Evolutionary conservation across 1,140 invertebrate genomes (phyloP), one percentile per base, ranked within the genome.

Genomic region (Ceratosolen fusciceps): DNA sequence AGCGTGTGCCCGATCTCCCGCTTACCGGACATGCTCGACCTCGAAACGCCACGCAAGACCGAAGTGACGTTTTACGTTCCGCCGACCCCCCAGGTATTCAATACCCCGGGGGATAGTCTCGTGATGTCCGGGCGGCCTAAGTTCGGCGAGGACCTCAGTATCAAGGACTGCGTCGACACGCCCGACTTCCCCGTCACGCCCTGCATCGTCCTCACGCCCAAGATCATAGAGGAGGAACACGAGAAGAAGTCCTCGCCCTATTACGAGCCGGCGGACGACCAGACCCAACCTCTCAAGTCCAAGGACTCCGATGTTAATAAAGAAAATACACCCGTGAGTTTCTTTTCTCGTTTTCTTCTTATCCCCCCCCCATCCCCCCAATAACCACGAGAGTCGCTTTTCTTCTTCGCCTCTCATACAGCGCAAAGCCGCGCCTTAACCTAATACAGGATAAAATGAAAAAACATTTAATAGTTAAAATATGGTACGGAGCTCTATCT

Each of bases 131-230:
- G 81, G 34, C 68, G 83, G 10, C 75, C 83, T 8, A 87, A 84
- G 77, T 68, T 74, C 0, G 83, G 31, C 37, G 84, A 86, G 0
- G 86, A 89, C 10, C 82, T 84, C 0, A 82, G 47, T 1, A 90
- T 90, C 19, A 84, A 83, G 24, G 84, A 85, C 39, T 87, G 87
- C 8, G 85, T 89, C 16, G 67, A 82, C 0, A 90, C 90, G 0
- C 90, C 90, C 8, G 89, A 89, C 52, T 87, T 90, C 54, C 89
- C 90, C 9, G 83, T 83, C 12, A 90, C 90, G 0, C 90, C 90
- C 5, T 84, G 84, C 12, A 85, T 90, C 26, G 65, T 82, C 4
- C 34, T 89, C 8, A 90, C 88, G 2, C 89, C 89, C 8, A 86
- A 87, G 60, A 70, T 80, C 29, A 37, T 56, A 0, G 80, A 84